These are phyloP conservation scores for Malurus alboscapulatus DNA, from an alignment of 2,113 vertebrate species.

Conservation along the genomic window DNA sequence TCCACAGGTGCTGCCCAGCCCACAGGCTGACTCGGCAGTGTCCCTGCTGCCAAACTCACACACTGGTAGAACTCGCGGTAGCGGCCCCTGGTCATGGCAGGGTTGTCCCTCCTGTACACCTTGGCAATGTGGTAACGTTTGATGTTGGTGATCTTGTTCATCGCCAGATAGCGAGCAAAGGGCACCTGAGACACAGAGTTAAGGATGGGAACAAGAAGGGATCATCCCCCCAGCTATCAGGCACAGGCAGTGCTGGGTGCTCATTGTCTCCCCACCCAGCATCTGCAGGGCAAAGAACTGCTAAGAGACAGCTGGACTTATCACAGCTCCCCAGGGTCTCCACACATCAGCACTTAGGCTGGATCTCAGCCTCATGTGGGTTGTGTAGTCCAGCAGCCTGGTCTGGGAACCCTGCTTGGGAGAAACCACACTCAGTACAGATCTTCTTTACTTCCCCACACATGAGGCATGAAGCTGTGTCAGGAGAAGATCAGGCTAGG, in stretches of 20 bases:
- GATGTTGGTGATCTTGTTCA: conserved; percentile 96
- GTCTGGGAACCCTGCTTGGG: not conserved
- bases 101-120: conserved; percentile 95
- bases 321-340: not conserved
- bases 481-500: not conserved
- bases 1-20: not conserved
- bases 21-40: not conserved
- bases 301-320: not conserved
- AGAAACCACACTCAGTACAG: not conserved
- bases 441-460: not conserved
- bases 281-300: not conserved
- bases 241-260: not conserved
- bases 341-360: accelerated
- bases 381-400: not conserved
- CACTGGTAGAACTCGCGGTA: conserved; percentile 97
- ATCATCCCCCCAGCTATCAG: not conserved
- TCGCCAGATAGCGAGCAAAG: conserved; percentile 93
- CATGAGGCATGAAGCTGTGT: not conserved
- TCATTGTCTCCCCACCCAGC: not conserved
- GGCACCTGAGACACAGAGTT: conserved; percentile 83
- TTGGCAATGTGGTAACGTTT: conserved; percentile 97
- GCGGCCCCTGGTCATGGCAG: conserved; percentile 89
- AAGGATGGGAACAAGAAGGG: conserved; percentile 63
- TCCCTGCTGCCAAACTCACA: conserved; percentile 76
- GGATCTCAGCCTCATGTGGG: accelerated